Base-by-base conservation (phyloP, 1,140 invertebrate species). In the Berghia stephanieae region DNA sequence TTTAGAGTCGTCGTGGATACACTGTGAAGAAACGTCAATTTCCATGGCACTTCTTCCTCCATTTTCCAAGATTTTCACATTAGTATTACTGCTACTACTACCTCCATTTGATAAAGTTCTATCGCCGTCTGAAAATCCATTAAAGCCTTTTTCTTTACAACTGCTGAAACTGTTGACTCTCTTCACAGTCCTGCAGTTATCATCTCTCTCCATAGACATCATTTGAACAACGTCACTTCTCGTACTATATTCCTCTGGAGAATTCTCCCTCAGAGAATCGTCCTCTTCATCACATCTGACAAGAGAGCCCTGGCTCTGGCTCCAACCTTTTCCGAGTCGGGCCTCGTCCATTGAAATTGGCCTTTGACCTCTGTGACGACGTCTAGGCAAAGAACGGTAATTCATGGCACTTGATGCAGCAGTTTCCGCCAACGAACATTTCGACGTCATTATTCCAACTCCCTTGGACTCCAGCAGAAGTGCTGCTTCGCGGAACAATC, bases 341-440 rank as follows among this genome's bases (percentile, higher is more conserved):
- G 49, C 42, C 34, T 79, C 80, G 38, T 79, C 76, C 69, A 77
- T 77, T 1, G 80, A 79, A 8, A 76, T 43, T 8, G 78, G 80
- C n/a, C 80, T 16, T 31, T 78, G 68, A n/a, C 38, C 63, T 0
- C 71, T 42, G 18, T 70, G 57, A 34, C 27, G 55, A 21, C 71
- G 43, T 8, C 66, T 44, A 38, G 78, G 77, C 8, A 75, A 46
- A 0, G 73, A 34, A 1, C 24, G 34, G 31, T 57, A 68, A 0
- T 57, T 18, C 3, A 52, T 52, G 16, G 76, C 55, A 18, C 44
- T 69, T 2, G 68, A 18, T 5, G 42, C 24, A n/a, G 52, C 1
- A 10, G n/a, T 18, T 52, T 55, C 8, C 10, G 27, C 40, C 60
- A 1, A 3, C 27, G 13, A 10, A 2, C 0, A 34, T 49, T 0